Conservation (phyloP, 2,797 vertebrate species). For the Thripadectes ignobilis region DNA sequence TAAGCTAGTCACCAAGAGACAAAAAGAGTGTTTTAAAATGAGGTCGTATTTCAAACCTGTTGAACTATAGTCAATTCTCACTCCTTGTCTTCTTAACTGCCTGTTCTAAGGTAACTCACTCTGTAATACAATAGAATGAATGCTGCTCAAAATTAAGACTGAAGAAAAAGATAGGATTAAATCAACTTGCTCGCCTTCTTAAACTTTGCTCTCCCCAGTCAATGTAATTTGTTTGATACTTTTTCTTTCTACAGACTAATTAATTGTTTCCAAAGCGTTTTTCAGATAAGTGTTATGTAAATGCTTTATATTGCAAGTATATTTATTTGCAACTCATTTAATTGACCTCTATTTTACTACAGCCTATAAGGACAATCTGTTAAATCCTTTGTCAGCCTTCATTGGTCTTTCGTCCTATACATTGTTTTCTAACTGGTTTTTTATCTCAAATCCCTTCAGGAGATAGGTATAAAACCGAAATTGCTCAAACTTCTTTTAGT, state of each 20-base stretch:
- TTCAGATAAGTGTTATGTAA: not conserved
- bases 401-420: not conserved
- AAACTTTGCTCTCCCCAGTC: not conserved
- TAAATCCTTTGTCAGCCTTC: not conserved
- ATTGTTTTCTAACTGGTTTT: slow-evolving; percentile 1
- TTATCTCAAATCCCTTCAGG: not conserved
- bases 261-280: slow-evolving; percentile 17
- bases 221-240: not conserved
- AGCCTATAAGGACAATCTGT: not conserved
- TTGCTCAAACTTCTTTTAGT: not conserved
- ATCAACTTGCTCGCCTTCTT: not conserved
- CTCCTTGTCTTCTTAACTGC: not conserved
- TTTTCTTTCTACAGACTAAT: not conserved
- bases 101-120: not conserved
- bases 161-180: not conserved
- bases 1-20: not conserved
- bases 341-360: not conserved
- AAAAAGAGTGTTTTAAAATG: not conserved
- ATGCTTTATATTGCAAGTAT: not conserved
- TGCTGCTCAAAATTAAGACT: not conserved
- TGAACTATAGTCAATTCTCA: not conserved
- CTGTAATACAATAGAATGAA: not conserved
- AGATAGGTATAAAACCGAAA: not conserved
- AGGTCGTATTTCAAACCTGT: not conserved
- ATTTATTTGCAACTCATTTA: slow-evolving; percentile 17